Evolutionary conservation across 2,797 vertebrate genomes (phyloP), one percentile per base, ranked within the genome.

Genomic region (Leptatherina wallacei): DNA sequence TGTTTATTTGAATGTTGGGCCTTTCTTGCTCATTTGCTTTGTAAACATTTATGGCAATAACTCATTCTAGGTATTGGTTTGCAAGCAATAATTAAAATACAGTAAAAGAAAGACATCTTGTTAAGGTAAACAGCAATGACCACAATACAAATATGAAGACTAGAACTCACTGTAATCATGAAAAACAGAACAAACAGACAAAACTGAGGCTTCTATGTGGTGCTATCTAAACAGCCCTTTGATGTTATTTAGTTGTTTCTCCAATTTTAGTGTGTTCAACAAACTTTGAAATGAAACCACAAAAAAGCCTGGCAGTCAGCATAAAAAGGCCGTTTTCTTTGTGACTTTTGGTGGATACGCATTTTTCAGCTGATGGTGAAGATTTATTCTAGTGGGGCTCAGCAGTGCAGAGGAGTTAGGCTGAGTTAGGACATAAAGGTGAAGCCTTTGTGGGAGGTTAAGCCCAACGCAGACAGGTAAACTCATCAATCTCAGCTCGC

Each of bases 381-480:
- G 84, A 90, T 89, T 88, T 88, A 84, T 66, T 40, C 58, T 36
- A 2, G 35, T 14, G 4, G 66, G 71, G 88, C 65, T 84, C 82
- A 76, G 83, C 77, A 83, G 77, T 75, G 77, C 78, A 61, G 72
- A 70, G 78, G 75, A 83, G 80, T 77, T n/a, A 29, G 73, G 66
- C 20, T 86, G 81, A 87, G 74, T 79, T 77, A 80, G 51, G 65
- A 79, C 80, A 68, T 14, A 65, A 54, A 81, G 83, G 82, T 80
- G 86, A 88, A 73, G 76, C 62, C 56, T 73, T 65, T 58, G 80
- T 29, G 62, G 77, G 80, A 80, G 88, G 87, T 90, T 83, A 89
- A 89, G 71, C 81, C 35, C 61, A 67, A 71, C 54, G 32, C 67
- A 12, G 36, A 68, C 55, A 71, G 77, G 66, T 68, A 78, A 87